Evolutionary conservation across 2,797 vertebrate genomes (phyloP), one percentile per base, ranked within the genome.

Genomic region (Sternarchorhynchus goeldii): DNA sequence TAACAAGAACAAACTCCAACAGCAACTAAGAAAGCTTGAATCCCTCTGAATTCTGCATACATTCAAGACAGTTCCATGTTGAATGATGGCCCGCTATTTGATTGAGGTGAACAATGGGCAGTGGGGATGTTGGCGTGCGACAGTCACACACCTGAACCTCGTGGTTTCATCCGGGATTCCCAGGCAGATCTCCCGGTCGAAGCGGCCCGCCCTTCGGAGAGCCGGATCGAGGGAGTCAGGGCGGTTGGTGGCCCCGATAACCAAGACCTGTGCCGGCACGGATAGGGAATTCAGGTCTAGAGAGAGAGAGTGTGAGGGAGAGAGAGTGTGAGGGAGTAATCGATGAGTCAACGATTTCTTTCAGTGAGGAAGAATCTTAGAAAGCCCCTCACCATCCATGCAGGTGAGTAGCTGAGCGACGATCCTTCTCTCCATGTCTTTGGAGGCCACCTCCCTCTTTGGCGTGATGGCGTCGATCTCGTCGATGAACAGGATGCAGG

Each of bases 381-480:
- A 62, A 8, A 0, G 29, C 10, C 6, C 55, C 87, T 88, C 77
- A 97, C 97, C 96, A 2, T 99, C 97, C 97, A 99, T 97, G 86
- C 97, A 99, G 76, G 95, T 96, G 1, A 99, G 93, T 64, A 99
- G 91, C 91, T 99, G 97, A 62, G 97, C 96, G 1, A 99, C 97
- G n/a, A 99, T 98, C 85, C 97, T 95, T 62, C 95, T 89, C 88
- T 99, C 97, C 97, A 99, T 98, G 89, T 99, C 97, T 90, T 99
- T 99, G 0, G 97, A 98, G 0, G 97, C 97, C 18, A 95, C 91
- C 88, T 99, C 97, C 91, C 97, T 93, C 86, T 96, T 98, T 0
- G 97, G 97, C 0, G 97, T 97, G 85, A 99, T 98, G 6, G 96
- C 93, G 10, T 99, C 97, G 0, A 99, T 97, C 89, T 99, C 97